Evolutionary conservation across 1,140 invertebrate species (phyloP).

Genomic region (Nephotettix cincticeps): DNA sequence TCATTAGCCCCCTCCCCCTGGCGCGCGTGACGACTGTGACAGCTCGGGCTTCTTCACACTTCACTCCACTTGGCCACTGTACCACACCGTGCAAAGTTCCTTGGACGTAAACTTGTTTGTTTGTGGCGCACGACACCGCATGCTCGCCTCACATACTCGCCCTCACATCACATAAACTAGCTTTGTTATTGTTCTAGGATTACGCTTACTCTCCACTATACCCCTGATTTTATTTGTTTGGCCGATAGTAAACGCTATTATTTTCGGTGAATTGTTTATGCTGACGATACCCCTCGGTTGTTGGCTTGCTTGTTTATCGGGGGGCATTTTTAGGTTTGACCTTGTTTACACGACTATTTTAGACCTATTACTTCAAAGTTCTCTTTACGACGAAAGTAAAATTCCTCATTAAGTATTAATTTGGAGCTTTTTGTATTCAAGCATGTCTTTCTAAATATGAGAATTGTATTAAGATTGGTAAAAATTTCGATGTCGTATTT

Average conservation of each 20-base stretch:
- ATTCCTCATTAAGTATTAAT: no score
- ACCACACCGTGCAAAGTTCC: constrained; percentile 14
- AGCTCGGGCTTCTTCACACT: background rate
- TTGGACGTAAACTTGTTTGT: background rate
- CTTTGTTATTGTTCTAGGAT: constrained; percentile 38
- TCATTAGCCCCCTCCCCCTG: constrained; percentile 34
- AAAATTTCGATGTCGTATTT: no score
- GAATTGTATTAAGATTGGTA: no score
- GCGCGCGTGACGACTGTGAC: background rate
- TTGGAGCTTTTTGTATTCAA: no score
- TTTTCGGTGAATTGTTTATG: constrained; percentile 10
- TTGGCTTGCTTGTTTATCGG: background rate
- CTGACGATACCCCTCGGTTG: background rate
- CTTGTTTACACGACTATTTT: background rate
- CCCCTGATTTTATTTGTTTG: constrained; percentile 15
- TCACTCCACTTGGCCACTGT: background rate
- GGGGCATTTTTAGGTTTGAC: background rate
- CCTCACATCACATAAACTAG: constrained; percentile 31
- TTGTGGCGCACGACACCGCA: no score
- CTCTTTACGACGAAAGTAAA: no score
- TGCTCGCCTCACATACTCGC: no score
- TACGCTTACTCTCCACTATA: constrained; percentile 40
- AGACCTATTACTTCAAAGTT: no score
- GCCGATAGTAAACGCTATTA: background rate
- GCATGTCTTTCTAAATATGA: no score